Base-by-base conservation (phyloP, 1,140 invertebrate genomes). In the Triops cancriformis region DNA sequence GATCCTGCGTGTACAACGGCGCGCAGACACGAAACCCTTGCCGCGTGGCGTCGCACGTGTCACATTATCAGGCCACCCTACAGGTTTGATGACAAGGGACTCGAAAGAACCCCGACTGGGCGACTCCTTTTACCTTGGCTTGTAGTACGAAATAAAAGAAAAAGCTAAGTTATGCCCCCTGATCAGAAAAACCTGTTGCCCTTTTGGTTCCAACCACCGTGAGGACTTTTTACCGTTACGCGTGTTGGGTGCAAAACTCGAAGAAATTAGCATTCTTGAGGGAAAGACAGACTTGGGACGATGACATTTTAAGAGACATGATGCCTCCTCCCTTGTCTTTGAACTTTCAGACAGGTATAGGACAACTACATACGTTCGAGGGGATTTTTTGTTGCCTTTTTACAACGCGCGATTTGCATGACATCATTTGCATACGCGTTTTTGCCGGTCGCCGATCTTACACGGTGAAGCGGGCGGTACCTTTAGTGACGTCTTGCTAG, bases 81-180 rank as follows among this genome's bases (percentile, higher is more conserved):
- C 51, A 64, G 51, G 51, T 64, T 64, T 64, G 51, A 64, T 64
- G 51, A 64, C 51, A 64, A 64, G 51, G 51, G 51, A 64, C 51
- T n/a, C 18, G 51, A 64, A 64, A 64, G 51, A 23, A 64, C 51
- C 51, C 51, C 51, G 23, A 64, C 51, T 64, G 51, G 23, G 51
- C 14, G 18, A 37, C 31, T 37, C 51, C 23, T 64, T 23, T 64
- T 64, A 64, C 51, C 51, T 64, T 64, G 14, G 18, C 10, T n/a
- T 64, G 51, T 23, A 18, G 23, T n/a, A 14, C 23, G 23, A 64
- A 64, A 64, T 4, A 18, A 23, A 64, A 23, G 23, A 64, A 23
- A 64, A 23, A 18, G 51, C 5, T n/a, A 64, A 64, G 14, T 18
- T 64, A 64, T 64, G 9, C 7, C n/a, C 51, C 18, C n/a, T n/a